phyloP scores from a whole-genome alignment of 2,113 vertebrate genomes.

The Lampris megalopsis region DNA sequence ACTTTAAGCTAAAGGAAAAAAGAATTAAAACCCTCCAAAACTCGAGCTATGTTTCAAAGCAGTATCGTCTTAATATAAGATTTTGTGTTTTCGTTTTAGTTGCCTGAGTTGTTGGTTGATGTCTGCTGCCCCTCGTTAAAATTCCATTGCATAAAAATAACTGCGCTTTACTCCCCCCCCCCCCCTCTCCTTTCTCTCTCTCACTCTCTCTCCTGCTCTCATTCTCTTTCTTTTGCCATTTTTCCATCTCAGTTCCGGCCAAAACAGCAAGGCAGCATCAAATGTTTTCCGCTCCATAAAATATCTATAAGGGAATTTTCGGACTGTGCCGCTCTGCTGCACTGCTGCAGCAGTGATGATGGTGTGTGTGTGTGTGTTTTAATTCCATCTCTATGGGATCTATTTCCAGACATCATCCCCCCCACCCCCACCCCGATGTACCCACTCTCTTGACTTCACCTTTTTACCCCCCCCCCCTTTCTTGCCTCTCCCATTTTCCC shows the following conservation, averaged over 20 bases:
- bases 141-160: slow-evolving; percentile 54
- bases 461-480: slow-evolving; percentile 15
- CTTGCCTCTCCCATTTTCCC: slow-evolving; percentile 7
- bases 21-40: no score
- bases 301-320: slow-evolving; percentile 59
- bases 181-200: not conserved
- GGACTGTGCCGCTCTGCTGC: slow-evolving; percentile 37
- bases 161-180: slow-evolving; percentile 11
- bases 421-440: not conserved
- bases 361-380: slow-evolving; percentile 10
- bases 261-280: slow-evolving; percentile 42
- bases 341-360: slow-evolving; percentile 1
- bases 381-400: slow-evolving; percentile 37
- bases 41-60: not conserved
- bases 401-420: slow-evolving; percentile 47
- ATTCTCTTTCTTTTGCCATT: not conserved
- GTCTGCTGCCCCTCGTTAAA: slow-evolving; percentile 47
- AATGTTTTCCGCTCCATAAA: slow-evolving; percentile 67
- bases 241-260: slow-evolving; percentile 35
- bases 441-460: slow-evolving; percentile 20
- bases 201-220: not conserved
- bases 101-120: slow-evolving; percentile 27
- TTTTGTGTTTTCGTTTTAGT: slow-evolving; percentile 12
- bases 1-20: no score
- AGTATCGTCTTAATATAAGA: slow-evolving; percentile 4